Evolutionary conservation across 2,888 invertebrate genomes (phyloP).

Genomic region (Caenorhabditis doughertyi): DNA sequence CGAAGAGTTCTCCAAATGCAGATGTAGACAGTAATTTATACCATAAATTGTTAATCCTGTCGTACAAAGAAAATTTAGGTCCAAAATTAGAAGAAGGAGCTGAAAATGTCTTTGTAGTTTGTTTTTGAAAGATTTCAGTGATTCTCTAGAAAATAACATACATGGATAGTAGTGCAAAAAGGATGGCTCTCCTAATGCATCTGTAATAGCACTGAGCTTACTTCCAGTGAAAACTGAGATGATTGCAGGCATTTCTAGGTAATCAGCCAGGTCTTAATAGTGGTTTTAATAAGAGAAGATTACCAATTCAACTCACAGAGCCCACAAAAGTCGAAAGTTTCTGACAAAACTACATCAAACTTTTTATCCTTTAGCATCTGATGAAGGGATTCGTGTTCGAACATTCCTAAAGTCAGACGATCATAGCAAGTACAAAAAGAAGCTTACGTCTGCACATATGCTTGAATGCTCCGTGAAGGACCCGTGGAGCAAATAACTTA

Average conservation of each 20-base stretch:
- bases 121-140: not conserved
- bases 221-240: conserved; percentile 51
- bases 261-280: conserved; percentile 59
- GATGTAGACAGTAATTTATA: conserved; percentile 9
- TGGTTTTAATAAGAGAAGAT: not conserved
- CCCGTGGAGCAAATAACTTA: conserved; percentile 26
- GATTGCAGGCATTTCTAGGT: conserved; percentile 39
- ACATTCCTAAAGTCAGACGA: conserved; percentile 30
- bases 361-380: conserved; percentile 29
- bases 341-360: conserved; percentile 45
- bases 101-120: not conserved
- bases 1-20: conserved; percentile 34
- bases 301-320: conserved; percentile 33
- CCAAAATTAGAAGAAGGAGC: conserved; percentile 34
- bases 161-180: conserved; percentile 56
- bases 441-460: conserved; percentile 50
- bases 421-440: not conserved
- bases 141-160: too few relatives aligned
- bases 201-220: conserved; percentile 35
- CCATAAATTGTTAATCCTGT: conserved; percentile 48
- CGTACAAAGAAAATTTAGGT: conserved; percentile 8
- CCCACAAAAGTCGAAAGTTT: conserved; percentile 63
- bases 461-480: conserved; percentile 31
- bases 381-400: conserved; percentile 34
- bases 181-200: conserved; percentile 54